Base-by-base conservation (phyloP, 2,113 vertebrate species). In the Sorex araneus region DNA sequence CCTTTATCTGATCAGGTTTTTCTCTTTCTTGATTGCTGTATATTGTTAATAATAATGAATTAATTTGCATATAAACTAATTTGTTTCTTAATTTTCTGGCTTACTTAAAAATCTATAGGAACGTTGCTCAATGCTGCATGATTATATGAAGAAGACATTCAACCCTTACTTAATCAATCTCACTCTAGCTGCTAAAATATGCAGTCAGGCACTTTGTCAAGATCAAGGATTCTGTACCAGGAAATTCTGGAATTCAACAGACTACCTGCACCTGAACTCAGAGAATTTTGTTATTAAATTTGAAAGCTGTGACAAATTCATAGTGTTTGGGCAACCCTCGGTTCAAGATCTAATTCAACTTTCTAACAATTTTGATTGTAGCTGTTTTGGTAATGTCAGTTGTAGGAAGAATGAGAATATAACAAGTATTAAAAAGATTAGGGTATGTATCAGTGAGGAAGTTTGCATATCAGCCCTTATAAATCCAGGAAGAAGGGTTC, bases 141-240 rank as follows among this genome's bases (percentile, higher is more conserved):
- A 94, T 86, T 98, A 98, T 92, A 87, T 98, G 45, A 90, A 89
- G 40, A 96, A 66, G 25, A 98, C 84, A n/a, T 91, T 99, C 73
- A 98, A 97, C 82, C 99, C 98, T 0, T 99, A 99, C 88, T 77
- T 99, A 32, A 97, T 98, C 95, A 99, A 99, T 0, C 97, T 99
- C 94, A 99, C 99, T 0, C 97, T 99, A 34, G 99, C 99, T 11
- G 97, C 98, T 86, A 98, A 96, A 96, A 97, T 99, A 82, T 99
- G 99, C 94, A 98, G 98, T 89, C 87, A 97, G 66, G 94, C 95
- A 30, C 92, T 99, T 80, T 99, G 99, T 86, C 97, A 97, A 71
- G 96, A 97, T 9, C 96, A 96, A 27, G 99, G 99, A 16, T 96
- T 98, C n/a, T 99, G 99, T 23, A 91, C 94, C 78, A 96, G 99